Conservation (phyloP, 1,140 invertebrate species). For the Dryas iulia region DNA sequence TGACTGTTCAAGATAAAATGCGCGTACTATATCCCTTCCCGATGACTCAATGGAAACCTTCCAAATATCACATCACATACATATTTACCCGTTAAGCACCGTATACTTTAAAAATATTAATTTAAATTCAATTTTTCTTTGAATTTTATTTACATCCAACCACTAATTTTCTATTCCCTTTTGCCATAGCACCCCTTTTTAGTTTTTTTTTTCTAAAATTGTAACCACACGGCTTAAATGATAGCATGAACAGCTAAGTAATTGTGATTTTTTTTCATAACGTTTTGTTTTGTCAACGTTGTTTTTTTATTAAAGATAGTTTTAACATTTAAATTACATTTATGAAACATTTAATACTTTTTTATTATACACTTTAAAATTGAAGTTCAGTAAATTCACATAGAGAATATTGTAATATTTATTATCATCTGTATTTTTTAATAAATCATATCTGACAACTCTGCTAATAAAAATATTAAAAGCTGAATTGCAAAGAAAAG, state of each 20-base stretch:
- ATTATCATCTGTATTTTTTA: background rate
- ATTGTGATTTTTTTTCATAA: no score
- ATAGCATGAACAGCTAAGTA: background rate
- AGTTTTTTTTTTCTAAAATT: background rate
- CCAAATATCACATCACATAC: slow-evolving; percentile 28
- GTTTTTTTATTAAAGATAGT: background rate
- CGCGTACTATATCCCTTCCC: no score
- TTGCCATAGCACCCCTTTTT: slow-evolving; percentile 23
- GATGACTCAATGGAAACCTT: background rate
- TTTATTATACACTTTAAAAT: background rate
- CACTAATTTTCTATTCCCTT: slow-evolving; percentile 14
- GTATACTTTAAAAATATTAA: slow-evolving; percentile 2
- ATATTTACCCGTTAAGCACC: slow-evolving; percentile 29
- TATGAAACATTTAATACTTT: background rate
- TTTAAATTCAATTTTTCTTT: background rate
- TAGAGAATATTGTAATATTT: background rate
- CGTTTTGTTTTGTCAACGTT: background rate
- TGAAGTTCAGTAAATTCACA: background rate
- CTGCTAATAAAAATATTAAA: background rate
- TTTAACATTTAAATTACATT: background rate
- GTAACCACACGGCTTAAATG: background rate
- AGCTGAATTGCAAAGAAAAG: background rate
- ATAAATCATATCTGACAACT: background rate
- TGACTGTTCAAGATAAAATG: no score
- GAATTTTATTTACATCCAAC: no score